These are phyloP conservation scores for Cichlasoma orientale DNA, from an alignment of 2,797 vertebrate genomes.

Conservation along the genomic window DNA sequence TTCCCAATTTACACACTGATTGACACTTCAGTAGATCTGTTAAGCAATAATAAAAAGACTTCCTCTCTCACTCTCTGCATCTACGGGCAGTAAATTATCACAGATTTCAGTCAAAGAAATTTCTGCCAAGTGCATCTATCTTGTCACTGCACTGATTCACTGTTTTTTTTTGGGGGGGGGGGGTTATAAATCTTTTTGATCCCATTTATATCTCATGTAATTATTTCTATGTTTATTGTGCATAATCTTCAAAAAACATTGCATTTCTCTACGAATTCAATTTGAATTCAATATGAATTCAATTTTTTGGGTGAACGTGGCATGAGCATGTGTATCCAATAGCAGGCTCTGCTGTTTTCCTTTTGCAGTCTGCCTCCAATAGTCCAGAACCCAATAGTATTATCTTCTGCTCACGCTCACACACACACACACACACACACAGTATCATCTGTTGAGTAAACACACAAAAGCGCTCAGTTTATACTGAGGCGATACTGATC, in stretches of 20 bases:
- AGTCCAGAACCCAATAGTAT: background rate
- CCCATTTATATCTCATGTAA: background rate
- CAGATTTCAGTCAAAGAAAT: background rate
- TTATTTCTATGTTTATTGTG: background rate
- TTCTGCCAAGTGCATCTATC: background rate
- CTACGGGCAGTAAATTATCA: background rate
- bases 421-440: background rate
- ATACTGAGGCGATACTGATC: background rate
- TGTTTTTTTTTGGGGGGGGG: no score
- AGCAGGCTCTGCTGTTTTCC: background rate
- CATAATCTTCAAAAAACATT: background rate
- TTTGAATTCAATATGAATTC: background rate
- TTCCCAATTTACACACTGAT: conserved; percentile 15
- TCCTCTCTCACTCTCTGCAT: background rate
- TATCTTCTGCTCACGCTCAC: background rate
- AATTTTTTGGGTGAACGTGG: background rate
- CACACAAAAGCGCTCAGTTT: background rate
- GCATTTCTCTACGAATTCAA: background rate
- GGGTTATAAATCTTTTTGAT: background rate
- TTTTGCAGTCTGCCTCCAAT: background rate
- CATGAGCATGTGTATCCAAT: background rate
- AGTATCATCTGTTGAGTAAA: background rate
- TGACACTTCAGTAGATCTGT: conserved; percentile 15
- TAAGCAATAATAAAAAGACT: background rate
- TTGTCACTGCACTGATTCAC: background rate